Conservation (phyloP, 2,797 vertebrate species). For the Austrolebias charrua region DNA sequence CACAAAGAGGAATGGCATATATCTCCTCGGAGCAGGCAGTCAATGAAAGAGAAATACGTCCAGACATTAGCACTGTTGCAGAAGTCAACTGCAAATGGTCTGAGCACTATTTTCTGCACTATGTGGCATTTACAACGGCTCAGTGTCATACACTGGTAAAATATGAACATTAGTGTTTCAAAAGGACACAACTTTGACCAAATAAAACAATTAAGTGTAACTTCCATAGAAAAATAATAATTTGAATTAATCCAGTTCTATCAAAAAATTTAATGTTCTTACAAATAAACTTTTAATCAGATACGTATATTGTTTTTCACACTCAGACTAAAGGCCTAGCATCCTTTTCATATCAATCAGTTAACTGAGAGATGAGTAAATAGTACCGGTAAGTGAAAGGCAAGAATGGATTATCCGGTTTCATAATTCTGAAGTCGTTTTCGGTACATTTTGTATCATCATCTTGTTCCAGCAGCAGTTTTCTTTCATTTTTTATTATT, state of each 20-base stretch:
- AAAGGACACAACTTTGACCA: constrained; percentile 15
- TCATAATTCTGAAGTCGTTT: background rate
- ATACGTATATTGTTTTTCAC: background rate
- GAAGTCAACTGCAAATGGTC: constrained; percentile 57
- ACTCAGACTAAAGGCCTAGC: no score
- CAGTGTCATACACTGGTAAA: constrained; percentile 26
- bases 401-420: background rate
- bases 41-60: constrained; percentile 62
- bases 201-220: constrained; percentile 1
- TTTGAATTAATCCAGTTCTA: constrained; percentile 15
- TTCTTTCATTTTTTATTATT: background rate
- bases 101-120: constrained; percentile 43
- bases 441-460: background rate
- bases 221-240: constrained; percentile 17
- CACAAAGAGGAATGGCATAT: constrained; percentile 23
- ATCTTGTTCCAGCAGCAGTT: background rate
- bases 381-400: no score
- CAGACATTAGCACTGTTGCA: constrained; percentile 43
- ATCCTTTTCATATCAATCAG: no score
- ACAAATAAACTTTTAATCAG: background rate
- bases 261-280: background rate
- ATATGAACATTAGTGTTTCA: constrained; percentile 23
- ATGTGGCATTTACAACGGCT: constrained; percentile 27
- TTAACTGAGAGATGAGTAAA: no score
- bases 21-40: constrained; percentile 34